Base-by-base conservation (phyloP, 2,888 invertebrate genomes). In the Phymatocera aterrima region DNA sequence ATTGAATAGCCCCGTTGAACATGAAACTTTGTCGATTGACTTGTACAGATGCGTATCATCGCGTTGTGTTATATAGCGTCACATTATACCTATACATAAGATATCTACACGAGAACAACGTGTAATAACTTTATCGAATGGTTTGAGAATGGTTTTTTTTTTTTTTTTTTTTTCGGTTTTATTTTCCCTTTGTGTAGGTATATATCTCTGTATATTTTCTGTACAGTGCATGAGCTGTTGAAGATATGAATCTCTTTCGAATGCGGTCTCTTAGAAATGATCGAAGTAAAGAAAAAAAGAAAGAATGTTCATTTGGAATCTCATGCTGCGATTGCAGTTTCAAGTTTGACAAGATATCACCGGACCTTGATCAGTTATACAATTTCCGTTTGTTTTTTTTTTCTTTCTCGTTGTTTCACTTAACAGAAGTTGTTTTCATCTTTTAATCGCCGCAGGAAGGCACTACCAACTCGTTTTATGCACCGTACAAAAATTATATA, bases 41-140 rank as follows among this genome's bases (percentile, higher is more conserved):
- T 57, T 57, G 28, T 28, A 34, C 3, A 46, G 43, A 68, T 43
- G 46, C 43, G 40, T 68, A 68, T 68, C 68, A 28, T 40, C 40
- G 43, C 15, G 24, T 5, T 24, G 68, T 68, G 46, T 68, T 46
- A 46, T 68, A 28, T n/a, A n/a, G n/a, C 28, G 43, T 46, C 43
- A 46, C 46, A 68, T 68, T 28, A 68, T 12, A 12, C 5, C 5
- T 40, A 40, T 40, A 40, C n/a, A n/a, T n/a, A n/a, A n/a, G n/a
- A n/a, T n/a, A 40, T 8, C 40, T 57, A 57, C 15, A 57, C 12
- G 24, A 68, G 46, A 65, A 65, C 8, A 43, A 46, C 28, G 24
- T 15, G 65, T 65, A 65, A 65, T 65, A 43, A 65, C 15, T 15
- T 15, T 12, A 24, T 43, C 40, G 21, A 15, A 21, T 65, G 2